These are phyloP conservation scores for Condylura cristata DNA, from an alignment of 2,113 vertebrate species.

Conservation along the genomic window DNA sequence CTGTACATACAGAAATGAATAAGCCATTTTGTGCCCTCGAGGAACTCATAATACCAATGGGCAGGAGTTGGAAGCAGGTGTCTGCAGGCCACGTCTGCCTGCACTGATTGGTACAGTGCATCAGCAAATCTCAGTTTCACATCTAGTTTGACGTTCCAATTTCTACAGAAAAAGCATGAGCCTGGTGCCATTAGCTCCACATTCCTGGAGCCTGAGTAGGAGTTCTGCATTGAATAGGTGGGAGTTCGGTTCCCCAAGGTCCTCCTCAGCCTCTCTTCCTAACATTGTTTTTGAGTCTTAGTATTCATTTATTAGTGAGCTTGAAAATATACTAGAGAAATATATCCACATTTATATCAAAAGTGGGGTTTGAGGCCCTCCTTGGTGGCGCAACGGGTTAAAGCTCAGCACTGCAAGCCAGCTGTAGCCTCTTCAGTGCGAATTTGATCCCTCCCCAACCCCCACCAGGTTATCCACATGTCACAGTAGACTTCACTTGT, in stretches of 20 bases:
- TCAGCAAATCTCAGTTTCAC: not conserved
- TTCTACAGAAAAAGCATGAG: not conserved
- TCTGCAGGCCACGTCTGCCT: not conserved
- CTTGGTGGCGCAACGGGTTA: too few species aligned
- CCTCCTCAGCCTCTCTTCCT: not conserved
- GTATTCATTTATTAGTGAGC: not conserved
- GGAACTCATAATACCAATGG: not conserved
- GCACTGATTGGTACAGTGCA: not conserved
- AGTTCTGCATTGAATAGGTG: not conserved
- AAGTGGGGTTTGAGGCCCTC: not conserved
- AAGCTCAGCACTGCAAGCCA: too few species aligned
- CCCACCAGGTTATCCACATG: too few species aligned
- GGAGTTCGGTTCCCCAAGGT: not conserved
- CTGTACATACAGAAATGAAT: not conserved
- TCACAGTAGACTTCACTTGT: too few species aligned
- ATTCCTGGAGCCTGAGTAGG: not conserved
- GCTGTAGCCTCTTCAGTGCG: too few species aligned
- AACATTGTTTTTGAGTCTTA: not conserved
- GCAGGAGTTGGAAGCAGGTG: not conserved
- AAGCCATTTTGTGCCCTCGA: not conserved
- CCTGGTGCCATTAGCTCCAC: not conserved
- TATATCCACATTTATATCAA: not conserved
- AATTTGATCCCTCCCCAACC: too few species aligned
- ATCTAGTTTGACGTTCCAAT: not conserved
- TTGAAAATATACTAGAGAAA: slow-evolving; percentile 21